Base-by-base conservation (phyloP, 2,797 vertebrate genomes). In the Enteromius anoplus region DNA sequence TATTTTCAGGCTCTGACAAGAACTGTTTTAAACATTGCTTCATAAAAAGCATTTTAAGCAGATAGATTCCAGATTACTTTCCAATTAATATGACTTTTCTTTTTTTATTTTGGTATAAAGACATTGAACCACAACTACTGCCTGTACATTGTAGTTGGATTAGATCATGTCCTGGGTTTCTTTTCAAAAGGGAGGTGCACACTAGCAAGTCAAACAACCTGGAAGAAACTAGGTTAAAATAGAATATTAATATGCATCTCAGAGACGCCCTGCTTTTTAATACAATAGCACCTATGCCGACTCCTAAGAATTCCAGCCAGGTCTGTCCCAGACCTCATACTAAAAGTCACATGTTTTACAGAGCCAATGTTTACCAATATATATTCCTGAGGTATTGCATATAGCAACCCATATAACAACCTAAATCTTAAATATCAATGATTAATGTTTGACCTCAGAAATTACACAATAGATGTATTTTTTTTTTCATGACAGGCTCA, bases 121-220 rank as follows among this genome's bases (percentile, higher is more conserved):
- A 45, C 14, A 60, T 42, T 60, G 12, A 60, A 32, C 42, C 45
- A 4, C 45, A 62, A 23, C 37, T 14, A 45, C n/a, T 37, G 49
- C 15, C 23, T 21, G 23, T 77, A 4, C 58, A 45, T 45, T 64
- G 15, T 29, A 64, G 5, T 19, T 77, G 14, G 3, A 29, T 77
- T 77, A 60, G 23, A 15, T 45, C 55, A 64, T 32, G 14, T 47
- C n/a, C 3, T 10, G 0, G 23, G 58, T 77, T 77, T 47, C 23
- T 55, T 3, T 37, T 75, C 10, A 37, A 37, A 55, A 29, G 55
- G 55, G 73, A 19, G 75, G 75, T 64, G 58, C 23, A 1, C 37
- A 47, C 37, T 21, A 77, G 58, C 75, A 47, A 17, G 75, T 77
- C 45, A 32, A 64, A 64, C 73, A 3, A 4, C 75, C 15, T 45